phyloP scores from a whole-genome alignment of 2,888 invertebrate species.

The Agrotis exclamationis region DNA sequence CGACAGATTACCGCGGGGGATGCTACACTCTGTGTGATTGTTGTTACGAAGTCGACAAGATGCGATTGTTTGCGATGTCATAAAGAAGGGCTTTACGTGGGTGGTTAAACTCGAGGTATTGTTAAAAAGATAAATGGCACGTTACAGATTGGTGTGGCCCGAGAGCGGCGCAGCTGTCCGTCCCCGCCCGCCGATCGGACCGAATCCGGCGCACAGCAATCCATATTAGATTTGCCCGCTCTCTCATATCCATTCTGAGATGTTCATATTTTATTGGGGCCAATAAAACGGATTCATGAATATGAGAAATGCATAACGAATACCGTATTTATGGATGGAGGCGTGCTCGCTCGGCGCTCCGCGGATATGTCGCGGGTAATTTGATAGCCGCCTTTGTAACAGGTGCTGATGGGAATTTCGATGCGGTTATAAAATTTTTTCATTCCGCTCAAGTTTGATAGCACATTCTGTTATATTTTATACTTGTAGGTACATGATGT shows the following conservation, averaged over 20 bases:
- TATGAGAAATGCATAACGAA: constrained; percentile 92
- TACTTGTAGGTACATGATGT: constrained; percentile 62
- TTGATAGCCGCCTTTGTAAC: constrained; percentile 91
- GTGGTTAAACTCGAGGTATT: constrained; percentile 40
- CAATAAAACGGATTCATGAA: constrained; percentile 92
- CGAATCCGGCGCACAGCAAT: constrained; percentile 89
- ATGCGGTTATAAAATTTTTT: constrained; percentile 86
- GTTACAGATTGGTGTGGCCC: constrained; percentile 50
- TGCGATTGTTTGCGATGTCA: constrained; percentile 49
- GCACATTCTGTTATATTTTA: constrained; percentile 79
- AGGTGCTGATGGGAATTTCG: constrained; percentile 90
- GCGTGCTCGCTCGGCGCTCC: constrained; percentile 82
- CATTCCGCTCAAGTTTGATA: constrained; percentile 83
- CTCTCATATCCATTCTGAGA: constrained; percentile 91
- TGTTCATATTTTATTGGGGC: constrained; percentile 92
- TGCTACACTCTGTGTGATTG: constrained; percentile 52
- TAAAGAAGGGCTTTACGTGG: constrained; percentile 45
- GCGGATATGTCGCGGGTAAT: constrained; percentile 90
- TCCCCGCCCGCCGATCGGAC: constrained; percentile 81
- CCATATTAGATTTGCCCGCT: constrained; percentile 91
- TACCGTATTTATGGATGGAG: constrained; percentile 90
- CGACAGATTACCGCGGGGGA: constrained; percentile 67
- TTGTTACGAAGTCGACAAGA: constrained; percentile 57
- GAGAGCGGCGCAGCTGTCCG: constrained; percentile 73
- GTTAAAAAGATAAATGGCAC: constrained; percentile 41